Conservation (phyloP, 1,140 invertebrate genomes). For the Drosophila auraria region DNA sequence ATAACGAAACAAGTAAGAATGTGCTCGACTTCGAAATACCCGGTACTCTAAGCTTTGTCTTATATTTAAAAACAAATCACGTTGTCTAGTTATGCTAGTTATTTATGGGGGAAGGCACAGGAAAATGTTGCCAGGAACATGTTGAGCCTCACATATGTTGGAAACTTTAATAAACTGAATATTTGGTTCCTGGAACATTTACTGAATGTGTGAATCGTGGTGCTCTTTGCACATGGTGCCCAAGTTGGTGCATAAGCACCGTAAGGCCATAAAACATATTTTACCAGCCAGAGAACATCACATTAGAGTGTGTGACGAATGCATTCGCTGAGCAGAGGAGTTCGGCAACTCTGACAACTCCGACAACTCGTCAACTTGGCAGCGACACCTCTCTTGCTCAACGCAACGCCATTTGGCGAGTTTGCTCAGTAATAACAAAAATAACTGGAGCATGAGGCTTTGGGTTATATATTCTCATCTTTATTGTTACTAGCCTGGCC, state of each 20-base stretch:
- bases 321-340: constrained; percentile 13
- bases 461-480: constrained; percentile 16
- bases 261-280: constrained; percentile 7
- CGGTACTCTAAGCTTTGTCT: too few relatives aligned
- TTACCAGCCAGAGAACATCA: background rate
- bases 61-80: background rate
- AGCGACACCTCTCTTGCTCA: constrained; percentile 1
- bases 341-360: background rate
- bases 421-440: constrained; percentile 33
- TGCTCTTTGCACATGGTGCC: constrained; percentile 3
- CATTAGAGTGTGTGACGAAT: constrained; percentile 13
- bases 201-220: background rate
- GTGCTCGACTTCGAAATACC: too few relatives aligned
- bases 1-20: too few relatives aligned
- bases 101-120: too few relatives aligned
- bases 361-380: constrained; percentile 8
- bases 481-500: constrained; percentile 23
- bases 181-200: background rate
- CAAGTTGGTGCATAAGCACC: background rate
- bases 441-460: constrained; percentile 45
- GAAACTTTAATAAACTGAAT: background rate
- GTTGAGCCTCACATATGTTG: background rate
- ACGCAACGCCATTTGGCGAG: constrained; percentile 10
- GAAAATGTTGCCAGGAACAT: background rate
- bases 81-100: background rate